Percentiles rank a stretch among this genome's conserved stretches.
phyloP scores from a whole-genome alignment of 2,113 vertebrate genomes.

The Helogale parvula region DNA sequence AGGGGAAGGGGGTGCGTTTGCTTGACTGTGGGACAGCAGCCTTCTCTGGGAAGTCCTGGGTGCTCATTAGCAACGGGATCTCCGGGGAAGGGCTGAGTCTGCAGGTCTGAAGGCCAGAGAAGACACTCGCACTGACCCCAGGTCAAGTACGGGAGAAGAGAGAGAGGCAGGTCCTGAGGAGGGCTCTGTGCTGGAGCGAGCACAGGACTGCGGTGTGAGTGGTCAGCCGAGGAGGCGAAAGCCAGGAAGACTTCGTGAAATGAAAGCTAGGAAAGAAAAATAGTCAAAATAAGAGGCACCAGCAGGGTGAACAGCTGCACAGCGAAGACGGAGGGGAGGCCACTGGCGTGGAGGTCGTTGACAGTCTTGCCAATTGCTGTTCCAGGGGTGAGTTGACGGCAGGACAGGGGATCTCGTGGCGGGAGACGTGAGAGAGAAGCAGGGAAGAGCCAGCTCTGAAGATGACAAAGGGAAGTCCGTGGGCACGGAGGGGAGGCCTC shows the following conservation, averaged over 20 bases:
- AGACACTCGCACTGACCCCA: background rate
- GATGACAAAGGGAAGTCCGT: background rate
- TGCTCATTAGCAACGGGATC: background rate
- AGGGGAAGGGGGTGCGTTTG: background rate
- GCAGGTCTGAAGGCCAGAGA: background rate
- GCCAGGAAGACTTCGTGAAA: background rate
- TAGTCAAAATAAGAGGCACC: background rate
- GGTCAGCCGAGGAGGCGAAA: background rate
- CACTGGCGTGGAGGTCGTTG: background rate
- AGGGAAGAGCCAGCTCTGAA: background rate
- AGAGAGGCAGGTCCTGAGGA: background rate
- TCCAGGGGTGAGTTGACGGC: background rate
- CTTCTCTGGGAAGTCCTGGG: background rate
- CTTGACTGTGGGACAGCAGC: background rate
- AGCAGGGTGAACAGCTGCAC: background rate
- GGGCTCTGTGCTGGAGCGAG: background rate
- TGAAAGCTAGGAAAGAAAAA: background rate
- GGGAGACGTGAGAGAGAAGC: background rate
- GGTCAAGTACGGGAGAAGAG: too few species aligned
- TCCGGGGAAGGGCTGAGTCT: background rate
- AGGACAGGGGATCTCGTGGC: rapidly evolving
- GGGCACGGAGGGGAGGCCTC: background rate
- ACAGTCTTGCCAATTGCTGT: background rate
- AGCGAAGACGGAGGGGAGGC: background rate
- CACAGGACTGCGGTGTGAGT: too few species aligned